Conservation (phyloP, 2,113 vertebrate genomes). For the Pollimyrus isidori region DNA sequence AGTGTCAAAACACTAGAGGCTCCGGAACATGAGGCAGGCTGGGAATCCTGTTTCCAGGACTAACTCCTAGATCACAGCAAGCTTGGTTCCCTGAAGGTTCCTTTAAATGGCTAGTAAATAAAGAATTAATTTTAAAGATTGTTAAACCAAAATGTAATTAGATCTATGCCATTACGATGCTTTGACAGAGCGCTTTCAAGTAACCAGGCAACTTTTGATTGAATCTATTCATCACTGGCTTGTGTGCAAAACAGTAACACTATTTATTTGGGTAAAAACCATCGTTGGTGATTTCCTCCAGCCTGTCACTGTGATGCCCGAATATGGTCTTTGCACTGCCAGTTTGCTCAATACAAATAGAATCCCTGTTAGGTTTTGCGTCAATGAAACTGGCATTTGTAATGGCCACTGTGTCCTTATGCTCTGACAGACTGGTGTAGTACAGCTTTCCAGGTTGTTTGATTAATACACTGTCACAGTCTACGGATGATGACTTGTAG, state of each 20-base stretch:
- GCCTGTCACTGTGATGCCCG: conserved; percentile 4
- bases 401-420: not conserved
- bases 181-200: conserved; percentile 20
- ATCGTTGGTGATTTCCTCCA: conserved; percentile 7
- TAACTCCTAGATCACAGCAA: not conserved
- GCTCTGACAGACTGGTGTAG: not conserved
- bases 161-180: conserved; percentile 12
- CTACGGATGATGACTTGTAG: not conserved
- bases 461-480: not conserved
- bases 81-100: too few species aligned
- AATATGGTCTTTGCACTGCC: not conserved
- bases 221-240: conserved; percentile 22
- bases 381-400: not conserved
- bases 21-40: not conserved
- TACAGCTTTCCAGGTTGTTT: not conserved
- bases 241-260: conserved; percentile 1
- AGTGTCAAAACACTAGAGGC: not conserved
- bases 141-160: conserved; percentile 17
- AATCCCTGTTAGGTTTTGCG: not conserved
- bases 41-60: not conserved
- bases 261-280: conserved; percentile 13
- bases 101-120: not conserved
- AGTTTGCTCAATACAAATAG: not conserved
- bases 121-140: conserved; percentile 19
- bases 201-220: conserved; percentile 22